phyloP scores from a whole-genome alignment of 2,888 invertebrate genomes.

The Cheilosia variabilis region DNA sequence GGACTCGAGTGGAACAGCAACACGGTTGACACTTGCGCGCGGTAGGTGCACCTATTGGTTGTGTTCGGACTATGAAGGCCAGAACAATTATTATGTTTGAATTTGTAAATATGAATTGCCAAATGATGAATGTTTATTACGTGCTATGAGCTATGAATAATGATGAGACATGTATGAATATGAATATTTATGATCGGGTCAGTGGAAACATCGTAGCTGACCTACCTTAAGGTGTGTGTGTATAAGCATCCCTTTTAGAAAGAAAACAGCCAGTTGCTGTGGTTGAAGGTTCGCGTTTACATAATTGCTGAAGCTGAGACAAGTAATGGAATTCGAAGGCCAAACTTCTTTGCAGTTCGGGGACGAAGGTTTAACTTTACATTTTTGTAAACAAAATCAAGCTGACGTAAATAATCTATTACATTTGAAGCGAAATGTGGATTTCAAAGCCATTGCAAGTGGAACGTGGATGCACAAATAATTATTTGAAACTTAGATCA shows the following conservation, averaged over 20 bases:
- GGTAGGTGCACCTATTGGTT: conserved; percentile 40
- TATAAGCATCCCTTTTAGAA: conserved; percentile 4
- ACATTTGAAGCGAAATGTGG: no score
- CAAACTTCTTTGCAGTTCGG: no score
- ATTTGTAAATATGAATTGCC: conserved; percentile 62
- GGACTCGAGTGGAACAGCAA: conserved; percentile 26
- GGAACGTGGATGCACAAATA: no score
- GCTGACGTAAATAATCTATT: no score
- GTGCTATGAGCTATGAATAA: conserved; percentile 45
- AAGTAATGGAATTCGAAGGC: no score
- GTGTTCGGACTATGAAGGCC: conserved; percentile 60
- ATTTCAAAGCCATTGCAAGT: no score
- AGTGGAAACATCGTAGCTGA: conserved; percentile 23
- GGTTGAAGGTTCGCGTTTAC: not conserved
- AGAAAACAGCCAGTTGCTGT: not conserved
- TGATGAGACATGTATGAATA: conserved; percentile 30
- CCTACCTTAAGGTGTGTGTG: conserved; percentile 10
- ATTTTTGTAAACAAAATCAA: no score
- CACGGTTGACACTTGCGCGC: conserved; percentile 21
- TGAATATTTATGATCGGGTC: conserved; percentile 33
- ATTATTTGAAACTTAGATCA: no score
- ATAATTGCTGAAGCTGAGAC: not conserved
- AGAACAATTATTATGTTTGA: conserved; percentile 44
- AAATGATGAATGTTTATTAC: conserved; percentile 55
- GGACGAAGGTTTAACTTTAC: no score